Evolutionary conservation across 2,888 invertebrate genomes (phyloP).

Genomic region (Allolobophora icterica): DNA sequence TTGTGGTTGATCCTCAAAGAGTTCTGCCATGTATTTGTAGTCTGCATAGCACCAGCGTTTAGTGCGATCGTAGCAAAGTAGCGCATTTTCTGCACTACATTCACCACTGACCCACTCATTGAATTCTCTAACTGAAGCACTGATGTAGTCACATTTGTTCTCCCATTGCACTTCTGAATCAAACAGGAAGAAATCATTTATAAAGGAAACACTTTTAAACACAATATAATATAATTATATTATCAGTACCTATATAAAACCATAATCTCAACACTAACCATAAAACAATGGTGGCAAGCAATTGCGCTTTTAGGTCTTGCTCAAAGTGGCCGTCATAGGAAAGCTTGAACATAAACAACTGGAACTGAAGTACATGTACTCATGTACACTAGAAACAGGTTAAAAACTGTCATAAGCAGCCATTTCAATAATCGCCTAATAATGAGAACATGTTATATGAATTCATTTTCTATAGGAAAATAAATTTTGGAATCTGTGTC

Average conservation of each 20-base stretch:
- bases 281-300: too few relatives aligned
- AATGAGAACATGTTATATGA: too few relatives aligned
- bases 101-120: conserved; percentile 62
- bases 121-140: conserved; percentile 75
- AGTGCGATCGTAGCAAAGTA: conserved; percentile 51
- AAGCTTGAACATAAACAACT: too few relatives aligned
- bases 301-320: too few relatives aligned
- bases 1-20: conserved; percentile 71
- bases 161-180: conserved; percentile 75
- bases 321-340: too few relatives aligned
- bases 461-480: too few relatives aligned
- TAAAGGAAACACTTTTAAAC: background rate
- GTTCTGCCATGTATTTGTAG: conserved; percentile 80
- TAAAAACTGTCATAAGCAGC: too few relatives aligned
- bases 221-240: background rate
- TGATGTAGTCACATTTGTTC: conserved; percentile 71
- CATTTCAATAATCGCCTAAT: too few relatives aligned
- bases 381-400: too few relatives aligned
- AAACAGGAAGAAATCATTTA: background rate
- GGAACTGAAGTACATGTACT: too few relatives aligned
- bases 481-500: too few relatives aligned
- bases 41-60: conserved; percentile 82
- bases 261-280: background rate
- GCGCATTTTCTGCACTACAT: conserved; percentile 49
- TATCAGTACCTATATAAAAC: background rate